A percentile compares a stretch with the other conserved stretches of the same genome.
These are phyloP conservation scores for Mugil cephalus DNA, from an alignment of 2,113 vertebrate species.

Conservation along the genomic window DNA sequence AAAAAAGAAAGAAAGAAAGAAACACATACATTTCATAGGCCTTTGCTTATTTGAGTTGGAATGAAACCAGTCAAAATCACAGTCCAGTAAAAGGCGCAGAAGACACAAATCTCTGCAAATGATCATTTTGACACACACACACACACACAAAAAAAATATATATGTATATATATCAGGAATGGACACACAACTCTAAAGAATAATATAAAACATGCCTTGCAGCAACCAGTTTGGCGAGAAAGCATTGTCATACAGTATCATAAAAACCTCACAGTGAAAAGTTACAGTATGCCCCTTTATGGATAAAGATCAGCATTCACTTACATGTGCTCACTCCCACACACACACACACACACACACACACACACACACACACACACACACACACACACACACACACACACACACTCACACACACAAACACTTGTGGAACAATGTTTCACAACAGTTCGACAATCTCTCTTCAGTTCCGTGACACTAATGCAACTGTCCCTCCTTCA, in stretches of 20 bases:
- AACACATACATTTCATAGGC: conserved; percentile 12
- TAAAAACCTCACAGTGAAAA: conserved; percentile 86
- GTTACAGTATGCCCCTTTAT: conserved; percentile 76
- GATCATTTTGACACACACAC: conserved; percentile 51
- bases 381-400: not conserved
- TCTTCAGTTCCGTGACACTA: conserved; percentile 56
- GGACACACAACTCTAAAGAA: conserved; percentile 66
- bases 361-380: conserved; percentile 8
- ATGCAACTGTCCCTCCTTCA: conserved; percentile 61
- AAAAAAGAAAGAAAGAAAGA: too few species aligned
- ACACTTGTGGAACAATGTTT: conserved; percentile 61
- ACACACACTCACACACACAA: conserved; percentile 11
- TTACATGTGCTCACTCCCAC: conserved; percentile 56
- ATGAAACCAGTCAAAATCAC: conserved; percentile 71
- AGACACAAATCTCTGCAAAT: conserved; percentile 56
- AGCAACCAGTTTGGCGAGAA: conserved; percentile 82
- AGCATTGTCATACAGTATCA: conserved; percentile 76
- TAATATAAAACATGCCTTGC: conserved; percentile 77
- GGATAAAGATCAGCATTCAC: conserved; percentile 75
- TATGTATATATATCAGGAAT: conserved; percentile 59
- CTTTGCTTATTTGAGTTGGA: conserved; percentile 61
- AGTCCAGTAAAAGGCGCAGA: conserved; percentile 63
- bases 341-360: conserved; percentile 35
- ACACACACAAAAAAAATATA: too few species aligned
- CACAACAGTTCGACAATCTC: conserved; percentile 64